Evolutionary conservation across 1,140 invertebrate genomes (phyloP), one percentile per base, ranked within the genome.

Genomic region (Liolophura sinensis): DNA sequence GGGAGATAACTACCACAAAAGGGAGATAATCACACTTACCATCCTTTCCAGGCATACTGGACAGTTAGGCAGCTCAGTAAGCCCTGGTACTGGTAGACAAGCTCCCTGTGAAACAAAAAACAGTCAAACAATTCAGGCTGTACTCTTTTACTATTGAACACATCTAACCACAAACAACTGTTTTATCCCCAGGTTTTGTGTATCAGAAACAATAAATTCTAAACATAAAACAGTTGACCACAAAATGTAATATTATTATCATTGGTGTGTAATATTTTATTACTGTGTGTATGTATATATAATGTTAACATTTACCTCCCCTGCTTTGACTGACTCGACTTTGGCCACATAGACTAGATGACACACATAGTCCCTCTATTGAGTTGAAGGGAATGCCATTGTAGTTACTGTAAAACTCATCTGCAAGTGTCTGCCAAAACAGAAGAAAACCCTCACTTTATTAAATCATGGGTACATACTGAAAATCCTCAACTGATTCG

Each of bases 31-130:
- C 58, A 61, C 25, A 65, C 68, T 72, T 72, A 87, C 87, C 87
- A 90, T 88, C 80, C 95, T 89, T 84, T 99, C 97, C 79, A 96
- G 82, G 82, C 96, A 98, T 20, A 98, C 95, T 11, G 97, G 93
- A 86, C 98, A 99, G 5, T 93, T 97, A n/a, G 97, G 97, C 62
- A 99, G 86, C 85, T 99, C 98, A 0, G 95, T 96, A 73, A 96
- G 91, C 1, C 91, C 84, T 14, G 74, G 70, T 18, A 85, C 71
- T 57, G 83, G 82, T 50, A 84, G 62, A 65, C 76, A 79, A 16
- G 74, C 81, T 62, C 80, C 78, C 85, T 86, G 68, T 20, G 72
- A 74, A 65, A 40, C 63, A 61, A 69, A 12, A 25, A 61, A 61
- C 16, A 61, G 14, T 11, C 31, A n/a, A n/a, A n/a, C n/a, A n/a